Conservation (phyloP, 2,888 invertebrate genomes). For the Ernsta delagoae region DNA sequence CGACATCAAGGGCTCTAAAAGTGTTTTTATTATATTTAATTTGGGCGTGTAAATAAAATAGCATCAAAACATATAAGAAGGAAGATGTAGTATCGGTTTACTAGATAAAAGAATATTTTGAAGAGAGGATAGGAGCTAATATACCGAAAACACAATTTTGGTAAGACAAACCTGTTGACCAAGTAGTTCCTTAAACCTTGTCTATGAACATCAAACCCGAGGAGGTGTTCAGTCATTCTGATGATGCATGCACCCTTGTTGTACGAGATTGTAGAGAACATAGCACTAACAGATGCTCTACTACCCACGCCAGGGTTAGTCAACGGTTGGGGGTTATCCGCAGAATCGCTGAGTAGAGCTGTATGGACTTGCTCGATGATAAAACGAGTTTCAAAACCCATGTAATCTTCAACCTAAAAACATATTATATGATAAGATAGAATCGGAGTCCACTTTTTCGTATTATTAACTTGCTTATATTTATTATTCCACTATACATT, state of each 20-base stretch:
- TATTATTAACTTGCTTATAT: too few relatives aligned
- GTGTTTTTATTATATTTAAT: too few relatives aligned
- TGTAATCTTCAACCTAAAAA: conserved; percentile 84
- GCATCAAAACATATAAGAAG: too few relatives aligned
- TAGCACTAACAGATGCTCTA: conserved; percentile 82
- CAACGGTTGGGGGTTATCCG: conserved; percentile 84
- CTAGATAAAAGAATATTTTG: too few relatives aligned
- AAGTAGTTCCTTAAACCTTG: conserved; percentile 85
- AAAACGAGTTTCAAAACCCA: conserved; percentile 89
- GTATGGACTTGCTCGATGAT: conserved; percentile 88
- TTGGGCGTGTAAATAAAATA: not conserved
- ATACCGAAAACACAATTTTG: too few relatives aligned
- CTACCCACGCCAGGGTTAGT: conserved; percentile 82
- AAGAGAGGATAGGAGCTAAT: too few relatives aligned
- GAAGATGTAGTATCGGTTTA: too few relatives aligned
- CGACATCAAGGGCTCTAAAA: too few relatives aligned
- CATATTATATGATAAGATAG: too few relatives aligned
- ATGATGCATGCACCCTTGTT: conserved; percentile 88
- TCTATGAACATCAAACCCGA: conserved; percentile 81
- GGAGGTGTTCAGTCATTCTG: conserved; percentile 88
- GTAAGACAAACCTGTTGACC: conserved; percentile 61
- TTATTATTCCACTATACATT: too few relatives aligned
- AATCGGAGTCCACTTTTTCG: too few relatives aligned
- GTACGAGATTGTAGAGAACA: conserved; percentile 89
- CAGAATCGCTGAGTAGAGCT: conserved; percentile 86